These are phyloP conservation scores for Chironomus tepperi DNA, from an alignment of 1,140 invertebrate species.

Conservation along the genomic window DNA sequence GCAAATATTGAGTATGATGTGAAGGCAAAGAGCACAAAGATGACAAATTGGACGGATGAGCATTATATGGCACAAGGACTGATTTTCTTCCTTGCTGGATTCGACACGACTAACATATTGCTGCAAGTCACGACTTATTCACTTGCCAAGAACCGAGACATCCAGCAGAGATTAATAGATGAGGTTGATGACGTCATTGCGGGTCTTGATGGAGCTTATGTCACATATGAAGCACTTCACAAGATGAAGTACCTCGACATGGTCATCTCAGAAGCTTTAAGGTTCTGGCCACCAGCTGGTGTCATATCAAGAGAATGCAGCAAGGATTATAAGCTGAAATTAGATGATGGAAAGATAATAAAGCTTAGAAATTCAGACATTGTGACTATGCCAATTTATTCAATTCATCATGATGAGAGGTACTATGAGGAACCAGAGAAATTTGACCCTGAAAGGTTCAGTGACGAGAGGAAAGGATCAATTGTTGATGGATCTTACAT, in stretches of 20 bases:
- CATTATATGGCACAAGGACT: constrained; percentile 43
- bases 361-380: constrained; percentile 33
- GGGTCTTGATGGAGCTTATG: constrained; percentile 30
- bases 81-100: constrained; percentile 47
- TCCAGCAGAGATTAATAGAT: constrained; percentile 40
- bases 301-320: constrained; percentile 40
- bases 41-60: constrained; percentile 32
- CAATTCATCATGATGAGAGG: constrained; percentile 42
- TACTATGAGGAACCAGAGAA: constrained; percentile 49
- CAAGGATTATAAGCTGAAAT: constrained; percentile 39
- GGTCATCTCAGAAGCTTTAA: constrained; percentile 45
- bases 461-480: constrained; percentile 27
- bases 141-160: constrained; percentile 45
- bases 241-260: constrained; percentile 46
- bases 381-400: constrained; percentile 37
- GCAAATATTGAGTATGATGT: constrained; percentile 26
- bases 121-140: constrained; percentile 34
- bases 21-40: constrained; percentile 30
- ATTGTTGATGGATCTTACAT: constrained; percentile 37
- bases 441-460: constrained; percentile 60
- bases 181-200: constrained; percentile 35
- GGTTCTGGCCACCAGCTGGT: constrained; percentile 44
- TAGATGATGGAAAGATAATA: constrained; percentile 32
- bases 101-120: constrained; percentile 35
- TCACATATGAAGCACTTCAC: constrained; percentile 40